A percentile compares a stretch with the other conserved stretches of the same genome.
Evolutionary conservation across 2,113 vertebrate species (phyloP).

Genomic region (Hydrolagus affinis): DNA sequence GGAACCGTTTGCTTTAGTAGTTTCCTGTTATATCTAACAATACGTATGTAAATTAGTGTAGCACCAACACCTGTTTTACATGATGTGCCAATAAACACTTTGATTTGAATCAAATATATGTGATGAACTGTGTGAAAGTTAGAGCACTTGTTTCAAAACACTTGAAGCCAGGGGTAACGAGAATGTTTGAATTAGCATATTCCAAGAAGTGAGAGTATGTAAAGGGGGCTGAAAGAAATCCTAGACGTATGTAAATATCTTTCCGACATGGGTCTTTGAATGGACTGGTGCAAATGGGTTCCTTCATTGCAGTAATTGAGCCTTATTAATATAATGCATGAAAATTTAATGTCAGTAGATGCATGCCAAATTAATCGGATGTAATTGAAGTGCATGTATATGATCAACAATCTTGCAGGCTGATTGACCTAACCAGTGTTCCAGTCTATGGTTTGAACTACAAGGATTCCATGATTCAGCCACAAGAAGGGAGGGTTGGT

Average conservation of each 20-base stretch:
- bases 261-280: neutral
- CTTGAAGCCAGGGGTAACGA: neutral
- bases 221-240: neutral
- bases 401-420: neutral
- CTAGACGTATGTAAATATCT: neutral
- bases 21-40: too few species aligned
- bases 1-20: too few species aligned
- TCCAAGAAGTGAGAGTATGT: neutral
- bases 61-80: too few species aligned
- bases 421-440: neutral
- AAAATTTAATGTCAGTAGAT: neutral
- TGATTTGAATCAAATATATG: too few species aligned
- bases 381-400: neutral
- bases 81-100: too few species aligned
- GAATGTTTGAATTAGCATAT: neutral
- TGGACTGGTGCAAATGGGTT: neutral
- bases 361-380: neutral
- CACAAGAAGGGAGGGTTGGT: neutral
- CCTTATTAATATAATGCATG: neutral
- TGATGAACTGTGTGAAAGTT: too few species aligned
- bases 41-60: too few species aligned
- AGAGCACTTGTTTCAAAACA: neutral
- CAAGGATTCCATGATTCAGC: neutral
- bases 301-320: neutral
- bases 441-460: neutral